These are phyloP conservation scores for Anomalospiza imberbis DNA, from an alignment of 2,797 vertebrate genomes.

Conservation along the genomic window DNA sequence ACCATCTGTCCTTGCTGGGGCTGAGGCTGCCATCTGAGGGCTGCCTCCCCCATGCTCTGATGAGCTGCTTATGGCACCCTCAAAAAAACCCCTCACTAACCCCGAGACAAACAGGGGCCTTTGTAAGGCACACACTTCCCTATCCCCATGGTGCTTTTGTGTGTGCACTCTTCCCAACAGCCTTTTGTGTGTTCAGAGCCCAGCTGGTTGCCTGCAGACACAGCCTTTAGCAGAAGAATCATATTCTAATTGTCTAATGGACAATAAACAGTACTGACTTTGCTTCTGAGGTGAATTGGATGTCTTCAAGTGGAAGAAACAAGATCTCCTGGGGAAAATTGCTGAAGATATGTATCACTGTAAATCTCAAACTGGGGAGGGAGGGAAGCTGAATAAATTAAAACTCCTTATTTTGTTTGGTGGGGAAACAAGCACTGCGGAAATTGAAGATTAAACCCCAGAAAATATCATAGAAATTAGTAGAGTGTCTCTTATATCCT, in stretches of 20 bases:
- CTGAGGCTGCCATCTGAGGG: slow-evolving; percentile 52
- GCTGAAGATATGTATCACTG: not conserved
- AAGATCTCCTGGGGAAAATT: slow-evolving; percentile 23
- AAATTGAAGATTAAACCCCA: not conserved
- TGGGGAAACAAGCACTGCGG: not conserved
- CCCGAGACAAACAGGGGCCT: slow-evolving; percentile 47
- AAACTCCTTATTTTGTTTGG: not conserved
- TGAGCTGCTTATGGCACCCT: slow-evolving; percentile 22
- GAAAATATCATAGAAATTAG: not conserved
- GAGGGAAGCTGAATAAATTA: not conserved
- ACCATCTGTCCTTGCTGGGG: slow-evolving; percentile 70
- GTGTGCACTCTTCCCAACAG: not conserved
- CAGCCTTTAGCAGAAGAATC: slow-evolving; percentile 18
- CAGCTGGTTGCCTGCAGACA: slow-evolving; percentile 67
- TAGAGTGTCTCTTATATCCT: not conserved
- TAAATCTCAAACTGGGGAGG: not conserved
- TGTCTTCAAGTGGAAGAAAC: slow-evolving; percentile 33
- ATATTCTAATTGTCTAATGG: slow-evolving; percentile 39
- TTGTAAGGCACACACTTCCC: slow-evolving; percentile 46
- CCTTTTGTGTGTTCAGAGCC: slow-evolving; percentile 58
- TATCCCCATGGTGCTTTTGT: slow-evolving; percentile 36
- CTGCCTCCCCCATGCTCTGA: slow-evolving; percentile 36
- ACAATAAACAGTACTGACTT: slow-evolving; percentile 36
- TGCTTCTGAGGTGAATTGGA: slow-evolving; percentile 8
- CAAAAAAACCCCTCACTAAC: not conserved